phyloP scores from a whole-genome alignment of 92 coral and sea anemone species.

The Palythoa caribaeorum region DNA sequence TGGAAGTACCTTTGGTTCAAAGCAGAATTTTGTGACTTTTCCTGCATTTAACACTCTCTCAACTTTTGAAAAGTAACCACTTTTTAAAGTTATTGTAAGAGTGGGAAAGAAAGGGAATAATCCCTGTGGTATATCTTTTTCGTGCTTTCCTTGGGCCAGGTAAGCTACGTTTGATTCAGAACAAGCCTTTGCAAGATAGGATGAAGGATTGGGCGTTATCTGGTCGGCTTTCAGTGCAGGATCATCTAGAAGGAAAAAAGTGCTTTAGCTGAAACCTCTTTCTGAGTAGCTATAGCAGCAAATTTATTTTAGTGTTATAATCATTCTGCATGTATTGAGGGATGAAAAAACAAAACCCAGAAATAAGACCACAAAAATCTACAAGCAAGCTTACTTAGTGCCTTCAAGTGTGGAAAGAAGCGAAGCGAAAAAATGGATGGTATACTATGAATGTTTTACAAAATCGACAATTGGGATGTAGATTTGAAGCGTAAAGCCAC shows the following conservation, averaged over 20 bases:
- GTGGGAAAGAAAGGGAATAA: conserved; percentile 50
- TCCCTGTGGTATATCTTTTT: conserved; percentile 45
- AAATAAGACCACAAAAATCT: too few species aligned
- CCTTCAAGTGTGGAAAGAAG: neutral
- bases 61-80: conserved; percentile 75
- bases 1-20: conserved; percentile 72
- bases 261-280: neutral
- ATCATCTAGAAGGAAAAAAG: neutral
- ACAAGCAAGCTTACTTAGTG: neutral
- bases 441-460: too few species aligned
- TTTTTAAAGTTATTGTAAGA: conserved; percentile 52
- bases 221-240: conserved; percentile 29
- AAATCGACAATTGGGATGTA: too few species aligned
- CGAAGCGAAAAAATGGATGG: too few species aligned
- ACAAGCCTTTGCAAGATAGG: conserved; percentile 37
- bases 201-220: conserved; percentile 18
- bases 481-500: too few species aligned
- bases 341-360: too few species aligned
- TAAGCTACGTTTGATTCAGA: conserved; percentile 59
- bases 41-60: conserved; percentile 24
- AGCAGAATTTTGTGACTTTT: conserved; percentile 63
- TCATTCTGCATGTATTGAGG: too few species aligned
- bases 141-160: conserved; percentile 47
- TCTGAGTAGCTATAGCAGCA: neutral
- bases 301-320: neutral